Evolutionary conservation across 2,113 vertebrate species (phyloP), one percentile per base, ranked within the genome.

Genomic region (Callorhinus ursinus): DNA sequence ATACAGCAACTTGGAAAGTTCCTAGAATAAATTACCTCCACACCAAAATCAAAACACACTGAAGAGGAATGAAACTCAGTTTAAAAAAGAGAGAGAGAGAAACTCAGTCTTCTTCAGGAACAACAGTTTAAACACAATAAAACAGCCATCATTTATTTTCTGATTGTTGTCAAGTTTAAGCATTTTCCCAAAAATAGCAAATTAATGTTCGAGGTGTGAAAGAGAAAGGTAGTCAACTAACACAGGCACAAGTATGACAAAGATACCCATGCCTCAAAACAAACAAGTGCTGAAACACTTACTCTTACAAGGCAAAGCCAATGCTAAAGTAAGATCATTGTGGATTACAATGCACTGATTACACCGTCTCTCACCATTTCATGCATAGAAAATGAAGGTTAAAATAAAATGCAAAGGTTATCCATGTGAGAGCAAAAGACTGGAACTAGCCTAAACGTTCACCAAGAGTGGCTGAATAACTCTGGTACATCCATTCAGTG

Each of bases 1-100:
- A 90, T 65, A 88, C 33, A 92, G n/a, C 21, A 92, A 87, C 83
- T 85, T 26, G 59, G 15, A 28, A 82, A 83, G 49, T 26, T 89
- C 49, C 59, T 79, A 69, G 87, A 79, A 57, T 46, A 96, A 69
- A 71, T 82, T 55, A 88, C 7, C 22, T 63, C 7, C 42, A 71
- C 9, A 87, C 36, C 36, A 53, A 90, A 96, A 93, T 63, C 42
- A 90, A 79, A 93, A 96, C 8, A 89, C 79, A 83, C 16, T 7
- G 4, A 80, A 93, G n/a, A 79, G 12, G 26, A 90, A 72, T 85
- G 22, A 93, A 96, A 81, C 59, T 49, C 83, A 31, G 10, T 72
- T 91, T 51, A 69, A 69, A 67, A 67, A 11, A 67, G 13, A 65
- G 5, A 57, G 55, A 57, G 6, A 63, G 65, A n/a, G 33, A 69